Conservation (phyloP, 2,888 invertebrate genomes). For the Teleiodes luculella region DNA sequence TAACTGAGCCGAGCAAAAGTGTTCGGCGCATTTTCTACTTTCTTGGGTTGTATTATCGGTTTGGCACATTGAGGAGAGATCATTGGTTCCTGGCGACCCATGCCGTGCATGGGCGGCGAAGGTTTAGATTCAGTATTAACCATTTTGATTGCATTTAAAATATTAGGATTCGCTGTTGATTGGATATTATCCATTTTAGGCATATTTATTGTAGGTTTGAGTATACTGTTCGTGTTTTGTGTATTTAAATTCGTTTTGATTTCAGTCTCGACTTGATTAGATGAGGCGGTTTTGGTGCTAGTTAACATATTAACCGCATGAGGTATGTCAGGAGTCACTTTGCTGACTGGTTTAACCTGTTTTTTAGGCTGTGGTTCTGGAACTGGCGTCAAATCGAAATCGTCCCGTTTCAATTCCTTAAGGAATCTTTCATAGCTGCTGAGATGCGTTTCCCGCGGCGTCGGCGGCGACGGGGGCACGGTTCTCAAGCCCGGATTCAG, state of each 20-base stretch:
- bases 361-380: constrained; percentile 25
- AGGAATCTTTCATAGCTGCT: constrained; percentile 45
- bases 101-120: neutral
- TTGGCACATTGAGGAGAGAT: constrained; percentile 45
- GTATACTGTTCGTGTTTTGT: neutral
- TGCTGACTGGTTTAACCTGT: constrained; percentile 31
- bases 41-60: constrained; percentile 42
- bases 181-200: too few species aligned
- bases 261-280: neutral
- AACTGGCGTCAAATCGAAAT: constrained; percentile 25
- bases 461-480: neutral
- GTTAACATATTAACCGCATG: constrained; percentile 14
- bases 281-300: neutral
- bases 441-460: constrained; percentile 23
- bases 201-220: too few species aligned
- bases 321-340: constrained; percentile 31
- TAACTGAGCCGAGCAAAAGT: constrained; percentile 68
- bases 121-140: neutral
- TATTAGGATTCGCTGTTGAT: too few species aligned
- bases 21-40: constrained; percentile 53
- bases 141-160: neutral
- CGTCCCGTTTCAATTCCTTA: constrained; percentile 47
- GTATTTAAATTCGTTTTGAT: neutral
- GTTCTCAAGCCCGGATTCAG: neutral
- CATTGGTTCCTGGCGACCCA: constrained; percentile 29